phyloP scores from a whole-genome alignment of 1,140 invertebrate genomes.

The Contarinia nasturtii region DNA sequence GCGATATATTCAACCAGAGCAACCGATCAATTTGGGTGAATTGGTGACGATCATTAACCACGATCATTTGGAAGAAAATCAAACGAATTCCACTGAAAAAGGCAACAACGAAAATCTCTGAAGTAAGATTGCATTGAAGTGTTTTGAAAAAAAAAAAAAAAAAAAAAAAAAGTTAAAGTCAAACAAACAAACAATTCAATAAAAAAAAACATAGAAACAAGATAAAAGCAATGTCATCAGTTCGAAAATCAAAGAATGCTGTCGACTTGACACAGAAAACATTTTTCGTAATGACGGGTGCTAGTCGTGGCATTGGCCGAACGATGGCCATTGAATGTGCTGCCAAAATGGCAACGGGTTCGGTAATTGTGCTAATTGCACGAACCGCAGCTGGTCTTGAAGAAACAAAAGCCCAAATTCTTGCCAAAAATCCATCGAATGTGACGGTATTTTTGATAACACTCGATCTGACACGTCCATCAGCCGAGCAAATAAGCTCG shows the following conservation, averaged over 20 bases:
- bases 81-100: not conserved
- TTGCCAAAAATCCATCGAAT: slow-evolving; percentile 24
- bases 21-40: slow-evolving; percentile 27
- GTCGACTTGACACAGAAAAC: slow-evolving; percentile 28
- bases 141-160: not conserved
- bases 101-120: no score
- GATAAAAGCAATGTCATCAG: no score
- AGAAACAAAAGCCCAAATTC: slow-evolving; percentile 35
- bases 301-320: slow-evolving; percentile 71
- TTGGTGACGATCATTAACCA: slow-evolving; percentile 26
- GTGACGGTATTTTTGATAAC: slow-evolving; percentile 28
- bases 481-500: not conserved
- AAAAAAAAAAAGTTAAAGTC: not conserved
- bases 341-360: slow-evolving; percentile 33
- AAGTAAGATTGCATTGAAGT: no score
- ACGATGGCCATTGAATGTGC: slow-evolving; percentile 52
- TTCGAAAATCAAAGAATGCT: slow-evolving; percentile 3
- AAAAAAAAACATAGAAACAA: no score
- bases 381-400: slow-evolving; percentile 43
- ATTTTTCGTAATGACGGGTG: slow-evolving; percentile 57
- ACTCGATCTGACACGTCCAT: slow-evolving; percentile 35
- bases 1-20: slow-evolving; percentile 24
- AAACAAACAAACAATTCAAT: slow-evolving; percentile 3
- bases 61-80: slow-evolving; percentile 21
- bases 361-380: slow-evolving; percentile 56